phyloP scores from a whole-genome alignment of 1,140 invertebrate genomes.

The Helicoverpa zea region DNA sequence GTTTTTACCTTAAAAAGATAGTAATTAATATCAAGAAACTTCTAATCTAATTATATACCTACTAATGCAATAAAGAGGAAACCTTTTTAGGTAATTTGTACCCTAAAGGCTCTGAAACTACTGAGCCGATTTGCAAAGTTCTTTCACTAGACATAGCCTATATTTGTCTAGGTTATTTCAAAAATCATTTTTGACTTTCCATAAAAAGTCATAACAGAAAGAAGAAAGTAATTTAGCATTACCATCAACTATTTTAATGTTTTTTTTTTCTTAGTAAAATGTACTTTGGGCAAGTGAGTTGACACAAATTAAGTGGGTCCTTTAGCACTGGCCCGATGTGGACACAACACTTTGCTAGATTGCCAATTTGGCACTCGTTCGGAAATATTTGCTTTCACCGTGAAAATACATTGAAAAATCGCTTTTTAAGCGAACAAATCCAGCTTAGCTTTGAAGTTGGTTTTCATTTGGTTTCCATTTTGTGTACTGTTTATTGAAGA shows the following conservation, averaged over 20 bases:
- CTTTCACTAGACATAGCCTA: too few species aligned
- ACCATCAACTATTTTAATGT: not conserved
- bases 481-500: slow-evolving; percentile 1
- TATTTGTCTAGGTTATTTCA: too few species aligned
- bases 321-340: slow-evolving; percentile 61
- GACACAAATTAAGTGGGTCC: slow-evolving; percentile 64
- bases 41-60: too few species aligned
- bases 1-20: too few species aligned
- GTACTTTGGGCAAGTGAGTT: slow-evolving; percentile 46
- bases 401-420: slow-evolving; percentile 48
- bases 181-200: too few species aligned
- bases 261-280: slow-evolving; percentile 1
- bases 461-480: not conserved
- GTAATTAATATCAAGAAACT: too few species aligned
- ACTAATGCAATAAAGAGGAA: too few species aligned
- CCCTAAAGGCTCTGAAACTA: too few species aligned
- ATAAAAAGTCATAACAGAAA: not conserved
- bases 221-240: not conserved
- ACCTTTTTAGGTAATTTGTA: too few species aligned
- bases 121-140: too few species aligned
- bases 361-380: slow-evolving; percentile 77
- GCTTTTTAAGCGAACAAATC: slow-evolving; percentile 15
- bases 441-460: not conserved
- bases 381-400: slow-evolving; percentile 68
- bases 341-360: slow-evolving; percentile 73